Evolutionary conservation across 2,113 vertebrate species (phyloP).

Genomic region (Prunella fulvescens): DNA sequence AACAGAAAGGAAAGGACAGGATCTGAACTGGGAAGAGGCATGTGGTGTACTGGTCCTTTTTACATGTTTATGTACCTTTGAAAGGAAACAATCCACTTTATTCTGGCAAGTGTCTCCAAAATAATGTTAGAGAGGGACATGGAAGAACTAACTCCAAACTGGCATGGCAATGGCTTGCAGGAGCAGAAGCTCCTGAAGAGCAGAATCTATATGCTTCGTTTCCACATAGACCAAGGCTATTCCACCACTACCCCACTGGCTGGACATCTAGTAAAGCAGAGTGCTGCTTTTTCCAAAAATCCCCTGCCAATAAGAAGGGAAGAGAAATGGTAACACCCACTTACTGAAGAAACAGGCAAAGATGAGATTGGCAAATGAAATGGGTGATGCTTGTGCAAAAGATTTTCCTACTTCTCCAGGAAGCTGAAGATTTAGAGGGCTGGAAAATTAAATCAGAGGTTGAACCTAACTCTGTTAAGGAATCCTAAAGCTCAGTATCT

Average conservation of each 20-base stretch:
- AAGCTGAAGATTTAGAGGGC: not conserved
- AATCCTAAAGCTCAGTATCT: not conserved
- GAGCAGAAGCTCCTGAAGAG: not conserved
- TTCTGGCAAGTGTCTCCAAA: not conserved
- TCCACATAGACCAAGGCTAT: rapidly evolving
- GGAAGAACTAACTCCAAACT: not conserved
- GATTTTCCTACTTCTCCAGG: not conserved
- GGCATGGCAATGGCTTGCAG: not conserved
- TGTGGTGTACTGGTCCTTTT: not conserved
- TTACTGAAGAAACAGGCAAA: not conserved
- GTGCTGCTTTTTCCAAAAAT: not conserved
- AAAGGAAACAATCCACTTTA: not conserved
- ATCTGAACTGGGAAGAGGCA: not conserved
- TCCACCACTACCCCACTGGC: not conserved
- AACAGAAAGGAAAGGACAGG: not conserved
- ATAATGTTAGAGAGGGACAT: not conserved
- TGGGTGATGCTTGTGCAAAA: not conserved
- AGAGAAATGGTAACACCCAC: not conserved
- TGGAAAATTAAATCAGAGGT: not conserved
- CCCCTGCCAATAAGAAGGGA: not conserved
- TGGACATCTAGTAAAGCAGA: not conserved
- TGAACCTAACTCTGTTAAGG: not conserved
- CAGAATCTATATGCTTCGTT: not conserved
- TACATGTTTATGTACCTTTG: not conserved
- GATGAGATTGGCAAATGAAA: not conserved